Conservation (phyloP, 2,113 vertebrate genomes). For the Gallinago paraguaiae region DNA sequence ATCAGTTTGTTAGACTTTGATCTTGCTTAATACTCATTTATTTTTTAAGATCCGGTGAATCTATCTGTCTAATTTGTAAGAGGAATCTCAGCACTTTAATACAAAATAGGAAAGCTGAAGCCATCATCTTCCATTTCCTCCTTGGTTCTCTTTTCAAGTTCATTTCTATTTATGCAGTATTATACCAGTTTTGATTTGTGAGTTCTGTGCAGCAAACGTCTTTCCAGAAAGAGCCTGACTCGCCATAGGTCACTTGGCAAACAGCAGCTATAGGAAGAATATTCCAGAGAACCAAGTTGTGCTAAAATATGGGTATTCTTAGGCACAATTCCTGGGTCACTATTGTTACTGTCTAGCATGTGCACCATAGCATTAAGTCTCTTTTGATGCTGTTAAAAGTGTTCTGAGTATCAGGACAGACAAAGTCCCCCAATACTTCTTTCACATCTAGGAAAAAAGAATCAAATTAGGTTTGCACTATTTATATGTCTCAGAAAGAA, state of each 20-base stretch:
- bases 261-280: background rate
- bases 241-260: background rate
- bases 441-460: background rate
- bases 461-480: background rate
- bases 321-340: background rate
- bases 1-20: background rate
- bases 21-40: background rate
- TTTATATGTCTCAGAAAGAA: background rate
- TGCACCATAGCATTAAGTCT: background rate
- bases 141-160: background rate
- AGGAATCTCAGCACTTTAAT: background rate
- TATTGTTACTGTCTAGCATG: background rate
- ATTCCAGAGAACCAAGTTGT: background rate
- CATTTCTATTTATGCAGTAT: background rate
- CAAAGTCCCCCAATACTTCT: background rate
- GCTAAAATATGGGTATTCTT: background rate
- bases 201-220: background rate
- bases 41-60: background rate
- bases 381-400: background rate
- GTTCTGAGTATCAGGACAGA: background rate
- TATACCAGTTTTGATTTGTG: background rate
- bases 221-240: background rate
- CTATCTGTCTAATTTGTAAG: background rate
- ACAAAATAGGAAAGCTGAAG: background rate
- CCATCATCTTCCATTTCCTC: background rate